Base-by-base conservation (phyloP, 2,888 invertebrate genomes). In the Onchidella celtica region DNA sequence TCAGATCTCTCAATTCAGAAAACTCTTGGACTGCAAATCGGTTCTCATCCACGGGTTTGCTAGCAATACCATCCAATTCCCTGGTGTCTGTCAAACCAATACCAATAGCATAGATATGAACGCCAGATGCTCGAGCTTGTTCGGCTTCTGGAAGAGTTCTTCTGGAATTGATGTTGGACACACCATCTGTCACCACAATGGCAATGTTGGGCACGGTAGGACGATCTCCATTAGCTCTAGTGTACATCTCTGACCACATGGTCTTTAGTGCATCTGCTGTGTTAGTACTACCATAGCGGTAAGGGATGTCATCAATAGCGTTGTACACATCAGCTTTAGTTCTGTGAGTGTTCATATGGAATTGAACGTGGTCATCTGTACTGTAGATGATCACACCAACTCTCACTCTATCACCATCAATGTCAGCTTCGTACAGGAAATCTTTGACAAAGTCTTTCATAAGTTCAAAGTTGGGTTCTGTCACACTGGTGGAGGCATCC, bases 121-220 rank as follows among this genome's bases (percentile, higher is more conserved):
- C n/a, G n/a, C n/a, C n/a, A n/a, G n/a, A n/a, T n/a, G n/a, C n/a
- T n/a, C n/a, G n/a, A n/a, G n/a, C n/a, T n/a, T n/a, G n/a, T n/a
- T n/a, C n/a, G n/a, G n/a, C n/a, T n/a, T n/a, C n/a, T n/a, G n/a
- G n/a, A n/a, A n/a, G n/a, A 0, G 91, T 90, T 34, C 84, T 72
- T 59, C 87, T 78, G 3, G 87, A 81, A 79, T 91, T 90, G 78
- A 92, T 90, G 80, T 91, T 91, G 11, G 92, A 92, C 11, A 91
- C 88, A 81, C 92, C 92, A 78, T 92, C 91, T 29, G 91, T 90
- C 57, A 92, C 84, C 34, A 92, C 86, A 61, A 92, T 87, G 27
- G 87, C 87, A 61, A 91, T 84, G 78, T 92, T 91, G n/a, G 84
- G 84, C 4, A 87, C 91, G 32, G 87, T 87, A 36, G 89, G 87